A percentile compares a stretch with the other conserved stretches of the same genome.
phyloP scores from a whole-genome alignment of 2,113 vertebrate species.

The Tichodroma muraria region DNA sequence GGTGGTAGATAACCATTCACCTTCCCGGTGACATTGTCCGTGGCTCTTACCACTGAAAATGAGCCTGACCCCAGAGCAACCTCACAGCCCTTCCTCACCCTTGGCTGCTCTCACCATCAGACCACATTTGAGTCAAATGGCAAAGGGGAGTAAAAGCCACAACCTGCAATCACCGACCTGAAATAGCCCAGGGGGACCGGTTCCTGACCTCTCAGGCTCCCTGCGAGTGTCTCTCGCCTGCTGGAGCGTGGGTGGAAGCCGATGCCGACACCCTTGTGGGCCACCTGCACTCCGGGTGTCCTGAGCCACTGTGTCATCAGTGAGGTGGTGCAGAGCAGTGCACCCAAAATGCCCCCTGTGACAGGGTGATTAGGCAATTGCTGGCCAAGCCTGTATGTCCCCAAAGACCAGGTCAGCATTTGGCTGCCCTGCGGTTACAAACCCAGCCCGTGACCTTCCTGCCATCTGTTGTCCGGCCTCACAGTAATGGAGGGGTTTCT shows the following conservation, averaged over 20 bases:
- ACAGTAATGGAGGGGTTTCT: conserved; percentile 66
- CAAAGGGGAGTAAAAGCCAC: not conserved
- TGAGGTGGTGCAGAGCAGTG: not conserved
- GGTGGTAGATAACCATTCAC: not conserved
- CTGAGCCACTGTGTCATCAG: rapidly evolving
- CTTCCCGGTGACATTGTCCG: not conserved
- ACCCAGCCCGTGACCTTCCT: conserved; percentile 41
- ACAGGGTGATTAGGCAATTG: not conserved
- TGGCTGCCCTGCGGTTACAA: not conserved
- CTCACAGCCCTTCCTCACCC: not conserved
- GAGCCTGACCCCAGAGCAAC: not conserved
- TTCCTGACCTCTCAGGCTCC: not conserved
- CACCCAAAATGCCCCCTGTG: not conserved
- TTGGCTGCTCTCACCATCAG: not conserved
- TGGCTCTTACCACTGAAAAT: not conserved
- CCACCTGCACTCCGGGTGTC: not conserved
- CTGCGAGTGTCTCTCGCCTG: not conserved
- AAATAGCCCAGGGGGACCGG: not conserved
- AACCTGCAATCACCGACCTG: conserved; percentile 34
- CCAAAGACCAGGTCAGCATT: not conserved
- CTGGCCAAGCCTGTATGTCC: not conserved
- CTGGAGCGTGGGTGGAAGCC: not conserved
- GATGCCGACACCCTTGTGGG: not conserved
- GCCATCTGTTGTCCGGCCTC: conserved; percentile 38
- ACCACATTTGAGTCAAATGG: not conserved